These are phyloP conservation scores for Nycteola revayana DNA, from an alignment of 2,888 invertebrate species.

Conservation along the genomic window DNA sequence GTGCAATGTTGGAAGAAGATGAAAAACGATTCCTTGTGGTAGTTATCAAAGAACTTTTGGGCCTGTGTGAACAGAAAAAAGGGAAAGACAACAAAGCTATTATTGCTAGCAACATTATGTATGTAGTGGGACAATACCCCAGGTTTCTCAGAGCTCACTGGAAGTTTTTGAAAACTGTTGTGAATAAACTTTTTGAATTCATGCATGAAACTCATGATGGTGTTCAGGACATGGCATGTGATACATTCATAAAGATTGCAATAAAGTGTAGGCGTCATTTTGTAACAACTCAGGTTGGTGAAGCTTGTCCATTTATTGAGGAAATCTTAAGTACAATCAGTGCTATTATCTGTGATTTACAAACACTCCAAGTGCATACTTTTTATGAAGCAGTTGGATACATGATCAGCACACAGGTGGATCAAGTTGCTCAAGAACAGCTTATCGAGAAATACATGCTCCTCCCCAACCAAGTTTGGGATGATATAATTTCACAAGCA, in stretches of 20 bases:
- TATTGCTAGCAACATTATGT: slow-evolving; percentile 99
- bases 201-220: slow-evolving; percentile 99
- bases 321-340: slow-evolving; percentile 98
- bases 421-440: slow-evolving; percentile 94
- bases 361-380: slow-evolving; percentile 99
- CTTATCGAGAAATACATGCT: slow-evolving; percentile 99
- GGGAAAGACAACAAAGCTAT: slow-evolving; percentile 99
- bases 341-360: slow-evolving; percentile 99
- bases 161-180: slow-evolving; percentile 99
- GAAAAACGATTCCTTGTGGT: slow-evolving; percentile 99
- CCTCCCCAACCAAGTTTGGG: slow-evolving; percentile 99
- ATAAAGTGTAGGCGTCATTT: slow-evolving; percentile 99
- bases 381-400: slow-evolving; percentile 99
- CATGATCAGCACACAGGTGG: slow-evolving; percentile 98
- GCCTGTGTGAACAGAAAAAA: slow-evolving; percentile 98
- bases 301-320: slow-evolving; percentile 98
- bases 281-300: slow-evolving; percentile 97
- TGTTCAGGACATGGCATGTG: slow-evolving; percentile 99
- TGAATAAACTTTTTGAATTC: slow-evolving; percentile 99
- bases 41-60: slow-evolving; percentile 98
- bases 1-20: slow-evolving; percentile 99
- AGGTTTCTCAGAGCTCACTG: slow-evolving; percentile 99
- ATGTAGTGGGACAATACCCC: slow-evolving; percentile 99
- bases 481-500: slow-evolving; percentile 98
- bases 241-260: slow-evolving; percentile 99